Base-by-base conservation (phyloP, 2,113 vertebrate species). In the Pelecanoides urinatrix region DNA sequence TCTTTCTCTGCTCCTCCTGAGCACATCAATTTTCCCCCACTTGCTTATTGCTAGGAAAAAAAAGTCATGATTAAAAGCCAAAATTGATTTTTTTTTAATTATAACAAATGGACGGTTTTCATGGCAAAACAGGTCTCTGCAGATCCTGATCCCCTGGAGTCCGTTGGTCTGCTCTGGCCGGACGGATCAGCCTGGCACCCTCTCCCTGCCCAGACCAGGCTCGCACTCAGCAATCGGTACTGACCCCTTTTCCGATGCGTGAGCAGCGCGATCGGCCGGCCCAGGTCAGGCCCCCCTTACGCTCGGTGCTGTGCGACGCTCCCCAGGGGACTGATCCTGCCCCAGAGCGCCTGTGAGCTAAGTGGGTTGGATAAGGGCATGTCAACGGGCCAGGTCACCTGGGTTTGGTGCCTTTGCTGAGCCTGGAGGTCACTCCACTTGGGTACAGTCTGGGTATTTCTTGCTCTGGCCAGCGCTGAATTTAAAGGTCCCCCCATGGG, bases 261-360 rank as follows among this genome's bases (percentile, higher is more conserved):
- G 32, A 50, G 36, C 26, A 49, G 38, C 3, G 1, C 1, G 4
- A n/a, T 13, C 25, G 27, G 49, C 75, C 7, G 2, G n/a, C 11
- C 0, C 1, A 10, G 38, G 13, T 30, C 56, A 36, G 45, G 22
- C 3, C 22, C 49, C 56, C 1, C 2, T 59, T 27, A 8, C 1
- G 3, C 11, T 17, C 6, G 3, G 55, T 34, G 26, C 56, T 2
- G 0, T 18, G 27, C 30, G 7, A 12, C 1, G 3, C 42, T 76
- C 42, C 27, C 36, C 1, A 1, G 30, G 38, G 53, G 38, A 61
- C 10, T 9, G 29, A 67, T 16, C 38, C 68, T 36, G 23, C 29
- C 61, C 32, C 67, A 67, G 45, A 49, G 44, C 1, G 0, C 44
- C 14, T 42, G n/a, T 1, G 11, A 61, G 53, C 8, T 18, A 6